Base-by-base conservation (phyloP, 2,797 vertebrate genomes). In the Brachymystax lenok region DNA sequence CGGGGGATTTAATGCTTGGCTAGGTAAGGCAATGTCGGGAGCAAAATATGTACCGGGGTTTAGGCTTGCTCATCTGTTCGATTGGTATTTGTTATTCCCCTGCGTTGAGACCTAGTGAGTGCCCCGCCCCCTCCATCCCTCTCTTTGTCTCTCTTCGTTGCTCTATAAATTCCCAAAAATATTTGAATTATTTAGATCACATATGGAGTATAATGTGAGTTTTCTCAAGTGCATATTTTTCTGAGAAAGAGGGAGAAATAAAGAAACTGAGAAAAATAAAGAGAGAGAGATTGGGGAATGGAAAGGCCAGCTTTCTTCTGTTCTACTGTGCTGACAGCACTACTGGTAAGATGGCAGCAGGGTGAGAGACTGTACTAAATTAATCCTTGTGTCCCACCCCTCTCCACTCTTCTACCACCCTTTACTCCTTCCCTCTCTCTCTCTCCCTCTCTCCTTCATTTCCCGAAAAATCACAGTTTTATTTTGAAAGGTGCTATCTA, bases 31-130 rank as follows among this genome's bases (percentile, higher is more conserved):
- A 88, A 85, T 79, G 83, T 83, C 77, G 56, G 81, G 78, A n/a
- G 69, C 76, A 82, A 80, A 88, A 63, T 63, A 63, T 27, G 24
- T 63, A 24, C 59, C 10, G 12, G 24, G 85, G 79, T 82, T 85
- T 80, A 82, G 84, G 75, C 75, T 78, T 80, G 82, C 85, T 86
- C 83, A 77, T 84, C 85, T 88, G 85, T 82, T 88, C 84, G 86
- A 88, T 86, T 86, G 82, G 67, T 88, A 83, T 88, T 87, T 88
- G 86, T 86, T 84, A 84, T 88, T 90, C 83, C 71, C 59, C n/a
- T 1, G 72, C 35, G 46, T 75, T 74, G 59, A 76, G 77, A 77
- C 70, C 71, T 77, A 73, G 30, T 63, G 69, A 70, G 56, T 54
- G 24, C 7, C 27, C 24, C 63, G 33, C 51, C 16, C 10, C 16